Evolutionary conservation across 2,113 vertebrate species (phyloP).

Genomic region (Zonotrichia leucophrys): DNA sequence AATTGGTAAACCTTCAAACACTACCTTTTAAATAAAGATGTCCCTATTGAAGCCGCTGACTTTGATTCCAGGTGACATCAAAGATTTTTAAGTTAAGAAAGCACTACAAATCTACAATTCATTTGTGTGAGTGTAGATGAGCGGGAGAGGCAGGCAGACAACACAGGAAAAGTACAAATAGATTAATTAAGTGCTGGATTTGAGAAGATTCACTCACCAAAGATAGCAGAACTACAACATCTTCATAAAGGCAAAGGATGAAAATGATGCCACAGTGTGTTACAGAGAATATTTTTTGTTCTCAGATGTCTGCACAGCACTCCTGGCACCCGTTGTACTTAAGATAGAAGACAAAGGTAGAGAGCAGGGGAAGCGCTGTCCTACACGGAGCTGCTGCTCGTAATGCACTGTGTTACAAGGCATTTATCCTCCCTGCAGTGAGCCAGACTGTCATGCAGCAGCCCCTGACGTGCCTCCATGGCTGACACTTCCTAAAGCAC

Average conservation of each 20-base stretch:
- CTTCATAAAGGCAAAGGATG: constrained; percentile 50
- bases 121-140: not conserved
- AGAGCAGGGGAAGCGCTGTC: not conserved
- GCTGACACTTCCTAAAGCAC: constrained; percentile 34
- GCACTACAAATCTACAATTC: constrained; percentile 42
- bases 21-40: constrained; percentile 67
- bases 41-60: constrained; percentile 28
- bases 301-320: constrained; percentile 23
- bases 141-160: constrained; percentile 1
- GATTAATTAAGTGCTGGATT: constrained; percentile 65
- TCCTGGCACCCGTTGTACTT: not conserved
- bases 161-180: constrained; percentile 60
- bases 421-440: constrained; percentile 29
- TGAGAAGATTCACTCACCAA: constrained; percentile 30
- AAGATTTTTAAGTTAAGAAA: constrained; percentile 45
- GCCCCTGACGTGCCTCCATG: not conserved
- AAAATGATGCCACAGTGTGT: constrained; percentile 42
- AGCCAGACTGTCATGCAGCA: constrained; percentile 23
- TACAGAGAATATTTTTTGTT: constrained; percentile 50
- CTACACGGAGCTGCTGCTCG: not conserved
- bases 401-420: not conserved
- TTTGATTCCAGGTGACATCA: constrained; percentile 60
- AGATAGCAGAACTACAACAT: constrained; percentile 42
- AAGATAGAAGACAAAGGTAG: constrained; percentile 32
- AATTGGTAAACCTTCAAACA: constrained; percentile 60